Evolutionary conservation across 2,888 invertebrate genomes (phyloP), one percentile per base, ranked within the genome.

Genomic region (Ophraella communa): DNA sequence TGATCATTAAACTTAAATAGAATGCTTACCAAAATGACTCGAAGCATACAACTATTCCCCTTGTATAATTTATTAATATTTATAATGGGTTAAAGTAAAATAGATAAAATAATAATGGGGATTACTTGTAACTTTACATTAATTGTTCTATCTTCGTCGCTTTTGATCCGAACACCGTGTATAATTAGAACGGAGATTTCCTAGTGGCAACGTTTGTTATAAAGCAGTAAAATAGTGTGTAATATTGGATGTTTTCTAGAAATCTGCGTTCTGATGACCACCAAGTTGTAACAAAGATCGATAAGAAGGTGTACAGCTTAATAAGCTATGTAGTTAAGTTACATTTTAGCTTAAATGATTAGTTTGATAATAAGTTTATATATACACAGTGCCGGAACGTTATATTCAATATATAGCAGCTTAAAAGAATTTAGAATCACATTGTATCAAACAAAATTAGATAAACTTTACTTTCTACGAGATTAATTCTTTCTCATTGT

Each of bases 221-320:
- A n/a, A n/a, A n/a, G n/a, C n/a, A n/a, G n/a, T n/a, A n/a, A n/a
- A n/a, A n/a, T n/a, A n/a, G n/a, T n/a, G n/a, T n/a, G n/a, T 7
- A 27, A 27, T 42, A 42, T 17, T 42, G 3, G 5, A 42, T 42
- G 8, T 30, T 30, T 42, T 14, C 42, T 42, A 17, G 17, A 17
- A 42, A 42, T 47, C 20, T 45, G 4, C n/a, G 21, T 21, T 47
- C 8, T 18, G 20, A 23, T 21, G 20, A 47, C 47, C 17, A 17
- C 27, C 24, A 51, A 64, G 64, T 70, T 67, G 70, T 65, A 59
- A 54, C 65, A 47, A 63, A 63, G 65, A 65, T 68, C 33, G 39
- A 55, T 59, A 67, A n/a, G n/a, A n/a, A 63, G 64, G 71, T 77
- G 77, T 79, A 78, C 78, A 78, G 77, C 78, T 77, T 78, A 54